These are phyloP conservation scores for Pogoniulus pusillus DNA, from an alignment of 2,797 vertebrate species.

Conservation along the genomic window DNA sequence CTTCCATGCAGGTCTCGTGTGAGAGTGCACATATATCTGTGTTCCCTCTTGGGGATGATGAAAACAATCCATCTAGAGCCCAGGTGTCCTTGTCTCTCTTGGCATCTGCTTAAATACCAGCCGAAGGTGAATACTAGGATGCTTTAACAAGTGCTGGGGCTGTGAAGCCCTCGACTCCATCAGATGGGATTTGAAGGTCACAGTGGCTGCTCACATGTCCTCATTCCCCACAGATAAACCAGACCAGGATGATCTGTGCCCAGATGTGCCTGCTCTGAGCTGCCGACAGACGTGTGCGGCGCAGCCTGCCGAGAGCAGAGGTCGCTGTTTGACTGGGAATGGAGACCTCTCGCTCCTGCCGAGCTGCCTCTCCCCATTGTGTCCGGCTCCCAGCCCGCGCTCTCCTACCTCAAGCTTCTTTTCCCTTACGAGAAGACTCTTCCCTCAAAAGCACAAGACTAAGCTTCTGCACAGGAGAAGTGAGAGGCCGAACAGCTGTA, in stretches of 20 bases:
- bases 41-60: constrained; percentile 16
- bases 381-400: background rate
- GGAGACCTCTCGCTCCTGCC: background rate
- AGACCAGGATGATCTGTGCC: background rate
- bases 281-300: rapidly evolving
- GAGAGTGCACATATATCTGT: background rate
- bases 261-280: background rate
- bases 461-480: background rate
- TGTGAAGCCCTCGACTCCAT: background rate
- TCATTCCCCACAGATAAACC: background rate
- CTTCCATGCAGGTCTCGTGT: background rate
- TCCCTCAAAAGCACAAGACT: background rate
- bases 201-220: background rate
- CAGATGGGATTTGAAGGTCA: constrained; percentile 57
- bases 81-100: constrained; percentile 60
- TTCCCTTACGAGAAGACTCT: background rate
- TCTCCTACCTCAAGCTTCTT: background rate
- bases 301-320: constrained; percentile 48
- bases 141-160: constrained; percentile 4
- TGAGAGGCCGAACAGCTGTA: background rate
- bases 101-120: constrained; percentile 68
- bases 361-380: background rate
- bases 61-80: constrained; percentile 38
- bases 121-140: constrained; percentile 44
- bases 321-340: constrained; percentile 65